These are phyloP conservation scores for Florisuga fusca DNA, from an alignment of 2,797 vertebrate genomes.

Conservation along the genomic window DNA sequence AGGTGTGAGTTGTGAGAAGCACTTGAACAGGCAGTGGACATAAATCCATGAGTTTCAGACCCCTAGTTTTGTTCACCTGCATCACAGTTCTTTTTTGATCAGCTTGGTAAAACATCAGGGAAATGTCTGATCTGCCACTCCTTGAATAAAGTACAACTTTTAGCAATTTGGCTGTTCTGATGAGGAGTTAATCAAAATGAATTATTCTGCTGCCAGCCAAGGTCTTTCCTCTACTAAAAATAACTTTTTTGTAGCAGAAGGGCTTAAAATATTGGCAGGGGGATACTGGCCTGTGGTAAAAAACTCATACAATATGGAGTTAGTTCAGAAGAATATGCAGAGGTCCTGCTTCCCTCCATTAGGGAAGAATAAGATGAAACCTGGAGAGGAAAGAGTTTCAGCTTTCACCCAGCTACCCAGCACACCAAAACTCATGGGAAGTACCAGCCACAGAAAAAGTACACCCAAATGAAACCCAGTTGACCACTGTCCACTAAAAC, in stretches of 20 bases:
- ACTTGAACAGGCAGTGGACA: neutral
- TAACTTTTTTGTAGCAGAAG: neutral
- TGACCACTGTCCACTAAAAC: neutral
- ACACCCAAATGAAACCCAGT: neutral
- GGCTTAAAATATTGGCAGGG: neutral
- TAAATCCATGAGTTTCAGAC: neutral
- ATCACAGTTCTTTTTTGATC: neutral
- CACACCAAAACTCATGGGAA: neutral
- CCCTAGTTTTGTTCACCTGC: rapidly evolving
- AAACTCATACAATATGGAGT: neutral
- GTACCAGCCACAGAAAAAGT: neutral
- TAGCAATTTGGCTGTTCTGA: neutral
- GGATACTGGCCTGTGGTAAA: neutral
- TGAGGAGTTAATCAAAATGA: neutral
- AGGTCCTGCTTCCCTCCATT: rapidly evolving
- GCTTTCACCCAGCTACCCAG: neutral
- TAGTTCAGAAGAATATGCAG: neutral
- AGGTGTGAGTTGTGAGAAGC: neutral
- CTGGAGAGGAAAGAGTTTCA: neutral
- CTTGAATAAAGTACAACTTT: neutral
- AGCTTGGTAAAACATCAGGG: neutral
- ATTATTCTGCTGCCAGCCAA: neutral
- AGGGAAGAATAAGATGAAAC: neutral
- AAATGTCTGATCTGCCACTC: neutral
- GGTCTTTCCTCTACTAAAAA: neutral